Percentiles rank a stretch among this genome's conserved stretches.
Conservation (phyloP, 2,888 invertebrate genomes). For the Operophtera brumata region DNA sequence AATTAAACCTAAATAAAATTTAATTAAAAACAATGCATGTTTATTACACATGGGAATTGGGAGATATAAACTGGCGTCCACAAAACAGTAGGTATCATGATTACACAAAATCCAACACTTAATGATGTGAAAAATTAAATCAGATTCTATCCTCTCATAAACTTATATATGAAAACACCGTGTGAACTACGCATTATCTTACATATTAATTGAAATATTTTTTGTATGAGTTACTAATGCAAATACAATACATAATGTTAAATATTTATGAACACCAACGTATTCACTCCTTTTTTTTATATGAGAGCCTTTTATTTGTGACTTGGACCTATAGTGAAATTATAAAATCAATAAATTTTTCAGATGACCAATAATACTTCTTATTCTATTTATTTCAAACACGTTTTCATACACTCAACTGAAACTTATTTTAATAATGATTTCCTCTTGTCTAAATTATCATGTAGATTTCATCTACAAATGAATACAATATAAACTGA, state of each 20-base stretch:
- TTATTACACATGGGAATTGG: slow-evolving; percentile 50
- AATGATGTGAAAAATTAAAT: slow-evolving; percentile 49
- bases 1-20: slow-evolving; percentile 66
- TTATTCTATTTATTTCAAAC: slow-evolving; percentile 29
- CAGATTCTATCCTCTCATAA: slow-evolving; percentile 68
- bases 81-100: slow-evolving; percentile 61
- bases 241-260: too few species aligned
- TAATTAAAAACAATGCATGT: slow-evolving; percentile 62
- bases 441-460: slow-evolving; percentile 54
- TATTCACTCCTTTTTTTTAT: slow-evolving; percentile 31
- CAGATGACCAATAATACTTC: neutral
- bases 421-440: slow-evolving; percentile 60
- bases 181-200: slow-evolving; percentile 41
- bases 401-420: slow-evolving; percentile 46
- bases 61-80: slow-evolving; percentile 60
- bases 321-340: slow-evolving; percentile 62
- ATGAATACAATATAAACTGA: slow-evolving; percentile 51
- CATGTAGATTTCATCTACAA: slow-evolving; percentile 74
- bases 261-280: slow-evolving; percentile 19
- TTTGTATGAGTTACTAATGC: slow-evolving; percentile 35
- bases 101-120: slow-evolving; percentile 53
- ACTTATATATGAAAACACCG: slow-evolving; percentile 45
- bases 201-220: slow-evolving; percentile 40
- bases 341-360: neutral
- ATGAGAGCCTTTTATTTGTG: slow-evolving; percentile 60